Base-by-base conservation (phyloP, 2,888 invertebrate genomes). In the Mesorhabditis belari region DNA sequence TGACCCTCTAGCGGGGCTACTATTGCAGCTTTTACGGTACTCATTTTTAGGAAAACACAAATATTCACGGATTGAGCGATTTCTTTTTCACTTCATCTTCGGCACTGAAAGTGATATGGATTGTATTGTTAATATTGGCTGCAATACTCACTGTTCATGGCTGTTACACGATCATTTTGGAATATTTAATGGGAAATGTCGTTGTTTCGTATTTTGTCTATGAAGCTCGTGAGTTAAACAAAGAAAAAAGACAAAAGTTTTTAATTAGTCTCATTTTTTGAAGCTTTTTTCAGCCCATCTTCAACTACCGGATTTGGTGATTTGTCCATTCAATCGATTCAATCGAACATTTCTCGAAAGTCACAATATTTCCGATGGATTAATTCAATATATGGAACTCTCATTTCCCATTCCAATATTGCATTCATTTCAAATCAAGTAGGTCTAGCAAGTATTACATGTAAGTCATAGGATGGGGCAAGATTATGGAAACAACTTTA, bases 301-400 rank as follows among this genome's bases (percentile, higher is more conserved):
- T 6, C 50, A 44, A 9, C 61, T 79, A 21, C 79, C 79, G 5
- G 79, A 79, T 62, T 63, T 79, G n/a, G 70, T 79, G 3, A 66
- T 79, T n/a, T 79, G 79, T 55, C 79, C 79, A 0, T 77, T 79
- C 65, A 79, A 79, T 62, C 71, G 79, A 2, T 75, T 76, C 62
- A 77, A 77, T 54, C 60, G 63, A 23, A 61, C 77, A 2, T 75
- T 59, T 57, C 58, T 77, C 27, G 64, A 67, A 35, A 58, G 60
- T 4, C 61, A 66, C 53, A 77, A 80, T 55, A 69, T 79, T 26
- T 70, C 71, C 9, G 67, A 63, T 12, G 68, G 63, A 17, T 58
- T 79, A 17, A 72, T 76, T 6, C 74, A 77, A 61, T 77, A 79
- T 62, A 53, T 79, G 44, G 76, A 79, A 61, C 57, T 77, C 5